phyloP scores from a whole-genome alignment of 2,113 vertebrate species.

The Elanus axillaris region DNA sequence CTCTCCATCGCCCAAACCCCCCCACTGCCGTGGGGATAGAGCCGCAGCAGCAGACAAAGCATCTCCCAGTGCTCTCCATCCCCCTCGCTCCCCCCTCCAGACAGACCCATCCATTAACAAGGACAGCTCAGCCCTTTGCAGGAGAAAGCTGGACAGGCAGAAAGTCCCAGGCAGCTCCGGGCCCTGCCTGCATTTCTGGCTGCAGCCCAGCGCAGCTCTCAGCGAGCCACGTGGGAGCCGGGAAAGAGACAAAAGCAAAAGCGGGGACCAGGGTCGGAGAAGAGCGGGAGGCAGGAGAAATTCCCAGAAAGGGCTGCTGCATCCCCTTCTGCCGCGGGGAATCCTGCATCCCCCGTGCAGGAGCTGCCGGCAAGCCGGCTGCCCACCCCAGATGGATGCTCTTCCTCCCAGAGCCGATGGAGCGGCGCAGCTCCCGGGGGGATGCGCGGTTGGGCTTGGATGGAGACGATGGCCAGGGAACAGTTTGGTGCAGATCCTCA shows the following conservation, averaged over 20 bases:
- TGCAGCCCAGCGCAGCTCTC: neutral
- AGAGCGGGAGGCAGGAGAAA: neutral
- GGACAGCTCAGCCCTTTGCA: neutral
- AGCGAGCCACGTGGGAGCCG: neutral
- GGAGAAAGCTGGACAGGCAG: neutral
- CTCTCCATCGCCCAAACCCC: neutral
- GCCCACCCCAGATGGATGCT: neutral
- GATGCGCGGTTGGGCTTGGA: accelerated
- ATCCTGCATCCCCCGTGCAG: neutral
- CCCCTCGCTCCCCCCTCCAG: neutral
- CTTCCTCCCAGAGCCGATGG: neutral
- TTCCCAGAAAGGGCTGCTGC: neutral
- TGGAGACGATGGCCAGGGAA: neutral
- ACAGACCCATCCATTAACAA: neutral
- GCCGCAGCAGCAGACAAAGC: neutral
- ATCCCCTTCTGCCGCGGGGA: accelerated
- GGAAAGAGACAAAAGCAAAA: neutral
- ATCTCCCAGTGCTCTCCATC: neutral
- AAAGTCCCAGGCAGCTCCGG: neutral
- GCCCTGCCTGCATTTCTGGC: neutral
- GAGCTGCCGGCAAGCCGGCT: no score
- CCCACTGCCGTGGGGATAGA: neutral
- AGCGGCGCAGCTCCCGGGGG: neutral
- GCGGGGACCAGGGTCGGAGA: neutral
- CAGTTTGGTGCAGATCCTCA: neutral